A percentile compares a stretch with the other conserved stretches of the same genome.
Conservation (phyloP, 2,797 vertebrate genomes). For the Esox lucius region DNA sequence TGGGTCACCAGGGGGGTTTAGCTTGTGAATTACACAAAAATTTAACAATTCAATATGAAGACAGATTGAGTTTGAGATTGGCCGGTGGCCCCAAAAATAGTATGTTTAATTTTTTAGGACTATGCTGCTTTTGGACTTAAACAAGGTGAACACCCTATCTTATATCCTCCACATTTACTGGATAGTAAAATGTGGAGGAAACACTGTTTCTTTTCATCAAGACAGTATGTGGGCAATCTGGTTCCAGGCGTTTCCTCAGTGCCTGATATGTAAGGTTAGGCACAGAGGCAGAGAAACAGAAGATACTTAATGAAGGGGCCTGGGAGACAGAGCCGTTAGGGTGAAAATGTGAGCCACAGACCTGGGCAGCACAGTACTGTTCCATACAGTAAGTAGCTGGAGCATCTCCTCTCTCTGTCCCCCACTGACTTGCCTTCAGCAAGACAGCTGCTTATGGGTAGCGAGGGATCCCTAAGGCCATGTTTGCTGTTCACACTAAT, state of each 20-base stretch:
- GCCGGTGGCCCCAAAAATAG: too few relatives aligned
- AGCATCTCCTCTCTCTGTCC: background rate
- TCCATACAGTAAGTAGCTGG: background rate
- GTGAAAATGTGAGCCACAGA: background rate
- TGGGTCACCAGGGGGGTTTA: too few relatives aligned
- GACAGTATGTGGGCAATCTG: too few relatives aligned
- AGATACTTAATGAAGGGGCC: background rate
- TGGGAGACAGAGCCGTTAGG: background rate
- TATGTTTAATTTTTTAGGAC: too few relatives aligned
- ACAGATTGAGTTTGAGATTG: too few relatives aligned
- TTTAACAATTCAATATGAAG: too few relatives aligned
- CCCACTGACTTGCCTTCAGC: background rate
- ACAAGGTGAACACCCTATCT: too few relatives aligned
- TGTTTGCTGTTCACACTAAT: constrained; percentile 30
- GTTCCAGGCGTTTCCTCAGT: background rate
- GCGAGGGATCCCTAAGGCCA: constrained; percentile 20
- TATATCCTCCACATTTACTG: too few relatives aligned
- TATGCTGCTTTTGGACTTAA: too few relatives aligned
- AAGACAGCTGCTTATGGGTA: constrained; percentile 26
- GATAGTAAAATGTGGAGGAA: too few relatives aligned
- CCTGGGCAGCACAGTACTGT: background rate
- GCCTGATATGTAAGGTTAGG: background rate
- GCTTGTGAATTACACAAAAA: too few relatives aligned
- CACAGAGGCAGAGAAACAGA: background rate
- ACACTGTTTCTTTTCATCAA: too few relatives aligned